Base-by-base conservation (phyloP, 2,113 vertebrate species). In the Tragelaphus strepsiceros region DNA sequence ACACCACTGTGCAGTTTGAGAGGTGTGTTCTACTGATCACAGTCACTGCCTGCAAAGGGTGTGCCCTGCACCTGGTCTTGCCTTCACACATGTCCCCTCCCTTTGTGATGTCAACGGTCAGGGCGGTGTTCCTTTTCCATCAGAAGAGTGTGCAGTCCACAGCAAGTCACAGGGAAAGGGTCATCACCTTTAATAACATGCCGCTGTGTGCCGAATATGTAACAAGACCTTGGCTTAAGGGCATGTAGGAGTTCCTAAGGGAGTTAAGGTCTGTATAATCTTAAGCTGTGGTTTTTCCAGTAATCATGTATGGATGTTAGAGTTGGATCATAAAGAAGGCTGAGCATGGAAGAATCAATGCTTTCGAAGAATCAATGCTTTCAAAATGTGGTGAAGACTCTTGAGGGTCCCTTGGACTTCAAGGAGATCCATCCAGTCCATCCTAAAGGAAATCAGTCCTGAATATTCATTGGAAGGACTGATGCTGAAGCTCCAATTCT, bases 1-100 rank as follows among this genome's bases (percentile, higher is more conserved):
- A 2, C 9, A 5, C 51, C 1, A 0, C n/a, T 0, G 0, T 22
- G 32, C 9, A 53, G 8, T 24, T 2, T 1, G 0, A 3, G 6
- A 22, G 7, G 4, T 9, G n/a, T 32, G 7, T 2, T 7, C 17
- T 11, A 5, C 9, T 1, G 0, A 5, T 21, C 49, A 10, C 16
- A 7, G 35, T 3, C 21, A 2, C n/a, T 15, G 14, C 3, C 15
- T 14, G 2, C 1, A 1, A 17, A 15, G 7, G 8, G n/a, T 2
- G 2, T 4, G 35, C 35, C 61, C 4, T 14, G 2, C 12, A 3
- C 3, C 54, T 0, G 39, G 6, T 15, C 35, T 21, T 1, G 9
- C 2, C 3, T 2, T 5, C 12, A 3, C 21, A 11, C 1, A 1
- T 5, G 0, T 39, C 4, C 19, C 16, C 32, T 61, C 16, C n/a